Base-by-base conservation (phyloP, 2,113 vertebrate species). In the Scopus umbretta region DNA sequence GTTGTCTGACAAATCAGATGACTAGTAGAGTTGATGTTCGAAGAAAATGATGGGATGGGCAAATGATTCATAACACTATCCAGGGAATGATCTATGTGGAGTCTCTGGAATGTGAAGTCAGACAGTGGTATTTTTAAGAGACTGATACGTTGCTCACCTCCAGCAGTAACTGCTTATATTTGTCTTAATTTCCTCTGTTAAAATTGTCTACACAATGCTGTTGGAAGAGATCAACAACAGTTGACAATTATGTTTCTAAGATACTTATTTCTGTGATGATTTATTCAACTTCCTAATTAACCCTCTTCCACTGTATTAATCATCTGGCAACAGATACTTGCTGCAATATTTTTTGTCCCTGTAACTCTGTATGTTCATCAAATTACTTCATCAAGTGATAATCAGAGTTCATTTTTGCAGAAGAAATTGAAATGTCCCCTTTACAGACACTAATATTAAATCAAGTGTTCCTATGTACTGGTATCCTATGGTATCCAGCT, bases 1-100 rank as follows among this genome's bases (percentile, higher is more conserved):
- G 26, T 91, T 91, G 61, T 80, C 84, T 91, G 86, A 84, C 88
- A 89, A 95, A 91, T 87, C 84, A 91, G 62, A 94, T 90, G 88
- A 91, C 66, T 91, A 15, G 74, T 25, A 65, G 86, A 75, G 38
- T 17, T 82, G 79, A 63, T 91, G 74, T 84, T 88, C 3, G 4
- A 89, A 91, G 58, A 87, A 81, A 94, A 79, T 3, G 0, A 58
- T 75, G 72, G 86, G 88, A 94, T 89, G 36, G 56, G 86, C 68
- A 81, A 96, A 91, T 87, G 80, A 92, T 84, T 95, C 73, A 75
- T 91, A 16, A 15, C 40, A 19, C n/a, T 81, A 76, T 94, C 71
- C 88, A 89, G 80, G 76, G 91, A 94, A 92, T 40, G 34, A 96
- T 88, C 72, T 81, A 27, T 59, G 38, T 36, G 50, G 68, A 90